These are phyloP conservation scores for Ammospiza maritima DNA, from an alignment of 2,797 vertebrate species.

Conservation along the genomic window DNA sequence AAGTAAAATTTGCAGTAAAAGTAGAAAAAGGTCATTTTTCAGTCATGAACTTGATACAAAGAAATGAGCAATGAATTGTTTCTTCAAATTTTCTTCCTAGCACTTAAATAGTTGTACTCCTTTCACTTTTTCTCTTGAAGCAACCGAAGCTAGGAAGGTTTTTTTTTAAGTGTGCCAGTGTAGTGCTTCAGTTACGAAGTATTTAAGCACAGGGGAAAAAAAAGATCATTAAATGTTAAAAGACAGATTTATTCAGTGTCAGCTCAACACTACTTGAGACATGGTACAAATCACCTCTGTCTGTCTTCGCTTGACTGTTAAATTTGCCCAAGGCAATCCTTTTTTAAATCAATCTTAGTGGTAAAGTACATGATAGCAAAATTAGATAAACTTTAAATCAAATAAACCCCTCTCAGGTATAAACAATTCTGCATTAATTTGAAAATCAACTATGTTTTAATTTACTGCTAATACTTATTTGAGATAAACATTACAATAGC, in stretches of 20 bases:
- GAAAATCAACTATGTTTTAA: background rate
- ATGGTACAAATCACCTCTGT: slow-evolving; percentile 21
- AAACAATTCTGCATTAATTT: background rate
- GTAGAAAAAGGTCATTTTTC: background rate
- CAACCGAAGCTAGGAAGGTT: background rate
- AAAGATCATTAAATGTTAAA: slow-evolving; percentile 50
- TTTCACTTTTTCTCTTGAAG: background rate
- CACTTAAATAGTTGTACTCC: background rate
- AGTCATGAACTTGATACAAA: background rate
- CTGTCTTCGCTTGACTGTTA: slow-evolving; percentile 45
- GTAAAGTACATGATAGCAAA: slow-evolving; percentile 45
- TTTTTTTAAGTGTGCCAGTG: background rate
- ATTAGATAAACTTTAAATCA: slow-evolving; percentile 11
- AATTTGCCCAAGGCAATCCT: slow-evolving; percentile 48
- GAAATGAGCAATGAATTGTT: background rate
- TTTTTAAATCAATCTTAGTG: slow-evolving; percentile 36
- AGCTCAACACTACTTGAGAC: slow-evolving; percentile 27
- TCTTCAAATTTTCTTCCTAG: background rate
- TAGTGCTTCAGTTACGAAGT: background rate
- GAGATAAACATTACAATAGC: background rate
- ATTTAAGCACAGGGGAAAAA: background rate
- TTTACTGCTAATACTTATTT: background rate
- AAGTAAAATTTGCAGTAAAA: background rate
- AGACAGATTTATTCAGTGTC: slow-evolving; percentile 58
- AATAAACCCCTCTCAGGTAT: background rate